Evolutionary conservation across 2,797 vertebrate genomes (phyloP), one percentile per base, ranked within the genome.

Genomic region (Vireo griseus): DNA sequence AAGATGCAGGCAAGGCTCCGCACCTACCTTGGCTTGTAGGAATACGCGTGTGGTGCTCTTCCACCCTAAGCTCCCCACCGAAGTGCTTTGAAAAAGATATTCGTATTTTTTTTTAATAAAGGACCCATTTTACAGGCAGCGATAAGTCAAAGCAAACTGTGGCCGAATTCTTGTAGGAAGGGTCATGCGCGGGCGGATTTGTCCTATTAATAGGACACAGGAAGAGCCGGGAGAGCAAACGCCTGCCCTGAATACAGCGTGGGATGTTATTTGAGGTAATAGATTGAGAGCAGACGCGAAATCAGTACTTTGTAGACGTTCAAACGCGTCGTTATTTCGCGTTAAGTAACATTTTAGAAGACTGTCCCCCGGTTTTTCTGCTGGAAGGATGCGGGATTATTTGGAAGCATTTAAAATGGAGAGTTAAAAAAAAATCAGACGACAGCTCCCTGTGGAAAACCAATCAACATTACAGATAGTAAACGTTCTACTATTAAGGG

Each of bases 181-280:
- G 92, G 74, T 81, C 80, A 62, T 42, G 25, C 14, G 62, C 19
- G 54, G 88, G 59, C 7, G 33, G 45, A 50, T 76, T 82, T 85
- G 74, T 90, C 59, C 77, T 88, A 71, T 92, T 88, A 82, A 85
- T 44, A 89, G 67, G 92, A 85, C 67, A 76, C 67, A 42, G 76
- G 90, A 78, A 81, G 58, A 86, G 75, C 67, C 26, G 42, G 25
- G 54, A 80, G 68, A 94, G 50, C 69, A 86, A 84, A 65, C 31
- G 42, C 62, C 45, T 81, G 69, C 59, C 69, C 69, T 13, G 73
- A 61, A 66, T 66, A 45, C 58, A 92, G 58, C 50, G 62, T 65
- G 69, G 68, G 55, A 45, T 71, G 50, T 86, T 72, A 72, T 37
- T 50, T 33, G 66, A 67, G 55, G 62, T 61, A 88, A 62, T 2